Base-by-base conservation (phyloP, 2,113 vertebrate genomes). In the Ophiodon elongatus region DNA sequence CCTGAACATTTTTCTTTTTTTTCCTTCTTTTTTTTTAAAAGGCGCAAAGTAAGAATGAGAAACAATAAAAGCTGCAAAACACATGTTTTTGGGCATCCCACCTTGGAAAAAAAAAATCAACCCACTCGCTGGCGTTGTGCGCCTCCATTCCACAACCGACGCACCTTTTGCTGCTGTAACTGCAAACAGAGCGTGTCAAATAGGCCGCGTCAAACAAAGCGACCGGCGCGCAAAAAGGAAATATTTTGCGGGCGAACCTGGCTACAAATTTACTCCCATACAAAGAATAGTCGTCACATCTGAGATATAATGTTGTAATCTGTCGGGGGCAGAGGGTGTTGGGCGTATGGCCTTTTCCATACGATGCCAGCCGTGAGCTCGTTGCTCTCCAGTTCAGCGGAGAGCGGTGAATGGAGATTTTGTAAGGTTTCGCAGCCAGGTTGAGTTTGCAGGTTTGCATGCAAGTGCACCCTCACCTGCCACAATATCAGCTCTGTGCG, bases 181-280 rank as follows among this genome's bases (percentile, higher is more conserved):
- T 82, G 89, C 87, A 89, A 93, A 84, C 91, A 89, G 91, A 94
- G 92, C 91, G 8, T 83, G 82, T 89, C 92, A 76, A 90, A 90
- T 83, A 86, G 90, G 90, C 89, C 85, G 85, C 89, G 89, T 88
- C 83, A 33, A 80, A 86, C 45, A 89, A 87, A 81, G 71, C 83
- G 88, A 82, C 47, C 83, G 72, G 79, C 84, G 80, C 84, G 81
- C 84, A 89, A 88, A 80, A 83, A 52, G 17, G n/a, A n/a, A n/a
- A n/a, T n/a, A n/a, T n/a, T n/a, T n/a, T n/a, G n/a, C n/a, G n/a
- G n/a, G n/a, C n/a, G n/a, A n/a, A n/a, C n/a, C n/a, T n/a, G n/a
- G 71, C 73, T 77, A 77, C 79, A 67, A 77, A 82, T 84, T 71
- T 4, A 60, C 45, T 66, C 67, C 23, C 70, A 47, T 27, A 76